phyloP scores from a whole-genome alignment of 2,797 vertebrate species.

The Cuniculus paca region DNA sequence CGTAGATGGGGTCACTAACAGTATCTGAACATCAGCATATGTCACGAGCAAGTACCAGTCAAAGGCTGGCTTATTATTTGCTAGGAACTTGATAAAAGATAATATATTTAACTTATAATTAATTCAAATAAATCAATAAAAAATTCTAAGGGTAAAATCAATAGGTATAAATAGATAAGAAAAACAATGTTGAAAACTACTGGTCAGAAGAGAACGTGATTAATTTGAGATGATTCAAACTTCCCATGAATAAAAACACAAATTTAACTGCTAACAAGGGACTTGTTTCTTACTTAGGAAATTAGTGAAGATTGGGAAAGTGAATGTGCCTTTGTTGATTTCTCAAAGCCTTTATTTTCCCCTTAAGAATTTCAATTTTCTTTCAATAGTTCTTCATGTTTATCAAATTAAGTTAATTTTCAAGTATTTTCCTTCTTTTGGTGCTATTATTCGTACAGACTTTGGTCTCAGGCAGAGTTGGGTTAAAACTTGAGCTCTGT shows the following conservation, averaged over 20 bases:
- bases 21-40: neutral
- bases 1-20: no score
- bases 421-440: neutral
- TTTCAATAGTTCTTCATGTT: neutral
- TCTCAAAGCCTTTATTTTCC: neutral
- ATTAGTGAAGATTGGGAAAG: neutral
- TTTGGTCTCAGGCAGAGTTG: neutral
- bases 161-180: neutral
- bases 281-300: neutral
- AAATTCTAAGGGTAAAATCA: neutral
- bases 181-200: neutral
- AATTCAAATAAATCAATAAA: slow-evolving; percentile 2
- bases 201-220: neutral
- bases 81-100: slow-evolving; percentile 30
- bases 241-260: slow-evolving; percentile 28
- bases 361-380: slow-evolving; percentile 28
- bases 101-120: neutral
- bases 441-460: neutral
- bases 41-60: neutral
- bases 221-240: slow-evolving; percentile 25
- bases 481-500: neutral
- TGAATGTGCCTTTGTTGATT: neutral
- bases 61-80: slow-evolving; percentile 4
- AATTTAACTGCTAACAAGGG: neutral
- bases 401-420: slow-evolving; percentile 31